phyloP scores from a whole-genome alignment of 2,888 invertebrate species.

The Rhopalosiphum nymphaeae region DNA sequence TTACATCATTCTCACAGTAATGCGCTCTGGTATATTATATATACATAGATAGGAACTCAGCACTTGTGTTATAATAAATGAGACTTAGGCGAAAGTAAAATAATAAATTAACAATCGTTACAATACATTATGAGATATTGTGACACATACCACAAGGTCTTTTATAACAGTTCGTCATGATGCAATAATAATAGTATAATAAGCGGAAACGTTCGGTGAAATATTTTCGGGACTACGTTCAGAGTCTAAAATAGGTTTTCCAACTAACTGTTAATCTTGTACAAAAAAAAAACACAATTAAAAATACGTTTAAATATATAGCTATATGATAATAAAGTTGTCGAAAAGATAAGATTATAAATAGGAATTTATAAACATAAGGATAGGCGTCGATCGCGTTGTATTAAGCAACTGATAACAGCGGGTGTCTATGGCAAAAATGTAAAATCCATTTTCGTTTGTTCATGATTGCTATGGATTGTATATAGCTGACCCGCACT shows the following conservation, averaged over 20 bases:
- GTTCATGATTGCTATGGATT: rapidly evolving
- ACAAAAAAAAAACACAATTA: too few species aligned
- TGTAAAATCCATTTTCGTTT: not conserved
- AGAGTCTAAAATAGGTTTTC: too few species aligned
- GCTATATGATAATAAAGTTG: not conserved
- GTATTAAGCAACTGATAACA: not conserved
- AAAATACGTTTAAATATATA: too few species aligned
- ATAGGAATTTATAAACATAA: not conserved
- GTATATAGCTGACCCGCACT: not conserved
- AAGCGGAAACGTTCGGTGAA: too few species aligned
- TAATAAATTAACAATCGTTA: not conserved
- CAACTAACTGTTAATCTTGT: too few species aligned
- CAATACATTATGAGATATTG: not conserved
- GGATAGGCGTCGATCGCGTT: not conserved
- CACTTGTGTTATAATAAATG: not conserved
- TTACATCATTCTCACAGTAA: not conserved
- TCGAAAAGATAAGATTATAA: not conserved
- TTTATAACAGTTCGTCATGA: too few species aligned
- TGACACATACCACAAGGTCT: not conserved
- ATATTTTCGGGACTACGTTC: too few species aligned
- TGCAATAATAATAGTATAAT: not conserved
- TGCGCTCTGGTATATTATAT: not conserved
- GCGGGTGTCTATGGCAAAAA: not conserved
- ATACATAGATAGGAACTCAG: not conserved
- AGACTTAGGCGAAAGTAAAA: not conserved